Percentiles rank a stretch among this genome's conserved stretches.
These are phyloP conservation scores for Grantiella picta DNA, from an alignment of 2,113 vertebrate species.

Conservation along the genomic window DNA sequence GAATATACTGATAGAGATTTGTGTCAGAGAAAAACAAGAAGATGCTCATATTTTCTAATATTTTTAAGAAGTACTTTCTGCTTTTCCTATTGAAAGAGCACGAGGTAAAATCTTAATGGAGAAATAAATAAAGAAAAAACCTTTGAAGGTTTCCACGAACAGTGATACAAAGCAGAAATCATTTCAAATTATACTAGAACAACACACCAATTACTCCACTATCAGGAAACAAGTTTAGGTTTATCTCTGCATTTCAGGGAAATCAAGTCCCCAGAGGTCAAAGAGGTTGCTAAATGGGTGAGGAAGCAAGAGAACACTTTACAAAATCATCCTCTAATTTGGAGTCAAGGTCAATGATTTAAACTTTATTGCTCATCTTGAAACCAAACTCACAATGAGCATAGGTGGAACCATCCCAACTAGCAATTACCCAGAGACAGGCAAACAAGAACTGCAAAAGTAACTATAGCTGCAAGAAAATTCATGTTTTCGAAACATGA, in stretches of 20 bases:
- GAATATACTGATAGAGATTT: background rate
- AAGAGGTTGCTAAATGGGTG: conserved; percentile 6
- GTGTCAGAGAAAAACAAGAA: background rate
- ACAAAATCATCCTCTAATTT: conserved; percentile 36
- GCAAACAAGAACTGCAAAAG: conserved; percentile 6
- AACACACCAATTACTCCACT: background rate
- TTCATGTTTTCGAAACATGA: background rate
- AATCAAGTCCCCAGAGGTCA: conserved; percentile 12
- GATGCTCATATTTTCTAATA: background rate
- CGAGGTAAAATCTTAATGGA: background rate
- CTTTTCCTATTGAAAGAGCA: background rate
- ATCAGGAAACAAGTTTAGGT: background rate
- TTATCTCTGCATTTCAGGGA: background rate
- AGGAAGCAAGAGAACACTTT: background rate
- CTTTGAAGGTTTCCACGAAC: background rate
- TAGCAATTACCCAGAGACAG: conserved; percentile 38
- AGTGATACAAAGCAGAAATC: background rate
- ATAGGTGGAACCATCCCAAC: conserved; percentile 42
- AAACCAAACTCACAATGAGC: conserved; percentile 12
- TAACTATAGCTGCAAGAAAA: background rate
- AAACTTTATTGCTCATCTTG: conserved; percentile 9
- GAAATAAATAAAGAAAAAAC: background rate
- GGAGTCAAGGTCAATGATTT: conserved; percentile 34
- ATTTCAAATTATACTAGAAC: background rate
- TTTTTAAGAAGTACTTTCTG: background rate